Conservation (phyloP, 2,888 invertebrate species). For the Erebia epiphron region DNA sequence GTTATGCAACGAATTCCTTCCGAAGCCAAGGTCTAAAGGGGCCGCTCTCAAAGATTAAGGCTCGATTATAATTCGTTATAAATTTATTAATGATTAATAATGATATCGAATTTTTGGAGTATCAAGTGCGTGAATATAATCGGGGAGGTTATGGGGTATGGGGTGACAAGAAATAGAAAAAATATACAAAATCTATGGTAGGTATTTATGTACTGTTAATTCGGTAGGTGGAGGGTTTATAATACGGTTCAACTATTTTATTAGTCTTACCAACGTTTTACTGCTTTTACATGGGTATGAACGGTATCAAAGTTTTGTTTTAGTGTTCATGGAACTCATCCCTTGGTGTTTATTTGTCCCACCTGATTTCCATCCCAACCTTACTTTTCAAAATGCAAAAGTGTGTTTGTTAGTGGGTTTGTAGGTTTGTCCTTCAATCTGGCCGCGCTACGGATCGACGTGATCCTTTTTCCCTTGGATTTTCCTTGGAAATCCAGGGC, state of each 20-base stretch:
- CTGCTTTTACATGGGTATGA: slow-evolving; percentile 1
- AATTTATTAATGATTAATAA: slow-evolving; percentile 78
- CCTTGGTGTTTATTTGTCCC: no score
- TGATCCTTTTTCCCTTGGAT: no score
- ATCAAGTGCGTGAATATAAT: slow-evolving; percentile 11
- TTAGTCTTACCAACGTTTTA: background rate
- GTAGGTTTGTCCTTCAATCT: no score
- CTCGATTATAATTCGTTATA: slow-evolving; percentile 73
- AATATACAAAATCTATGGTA: background rate
- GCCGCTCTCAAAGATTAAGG: slow-evolving; percentile 59
- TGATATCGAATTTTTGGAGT: slow-evolving; percentile 61
- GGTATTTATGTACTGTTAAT: slow-evolving; percentile 15
- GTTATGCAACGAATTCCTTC: slow-evolving; percentile 53
- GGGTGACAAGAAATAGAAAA: slow-evolving; percentile 5
- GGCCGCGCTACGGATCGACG: no score
- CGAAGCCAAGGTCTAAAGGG: slow-evolving; percentile 51
- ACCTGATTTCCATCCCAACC: no score
- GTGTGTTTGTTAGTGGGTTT: no score
- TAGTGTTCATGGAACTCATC: background rate
- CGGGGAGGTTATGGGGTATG: background rate
- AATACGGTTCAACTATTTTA: background rate
- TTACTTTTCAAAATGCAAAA: no score
- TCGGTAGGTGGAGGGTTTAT: background rate
- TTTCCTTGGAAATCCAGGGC: no score
- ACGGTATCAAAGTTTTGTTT: background rate